Evolutionary conservation across 2,113 vertebrate genomes (phyloP), one percentile per base, ranked within the genome.

Genomic region (Mesocricetus auratus): DNA sequence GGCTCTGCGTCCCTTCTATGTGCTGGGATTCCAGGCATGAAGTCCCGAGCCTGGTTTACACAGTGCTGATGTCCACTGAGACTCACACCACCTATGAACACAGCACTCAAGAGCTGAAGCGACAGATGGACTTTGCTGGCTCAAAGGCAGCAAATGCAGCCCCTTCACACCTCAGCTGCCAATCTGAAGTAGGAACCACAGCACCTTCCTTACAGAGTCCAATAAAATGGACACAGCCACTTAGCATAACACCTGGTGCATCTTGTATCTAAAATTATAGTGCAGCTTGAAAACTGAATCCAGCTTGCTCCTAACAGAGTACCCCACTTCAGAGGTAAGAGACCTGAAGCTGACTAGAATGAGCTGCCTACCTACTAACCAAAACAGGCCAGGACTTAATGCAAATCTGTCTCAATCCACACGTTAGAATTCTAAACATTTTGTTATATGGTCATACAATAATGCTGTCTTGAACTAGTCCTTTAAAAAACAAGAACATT

Each of bases 201-300:
- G 69, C 42, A 50, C 3, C 39, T 94, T 90, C 86, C 66, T 81
- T 71, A 81, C n/a, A 69, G 53, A 45, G 29, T 9, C 94, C 29
- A 92, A 73, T 66, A 50, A 81, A n/a, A 64, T 5, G 71, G 26
- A 73, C 53, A 58, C n/a, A n/a, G 75, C 12, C 42, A 87, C 21
- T 69, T 50, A 66, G 47, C 45, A 88, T 13, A 92, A 13, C 50
- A 73, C 21, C 39, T 75, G 19, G 36, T 36, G 45, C 60, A 81
- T 87, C 86, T 87, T 92, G 73, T 73, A 21, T 68, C 45, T 90
- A 90, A 19, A 66, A 47, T 81, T 95, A 42, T 19, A 79, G 3
- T 39, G 74, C 33, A 56, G 75, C 56, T 31, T 60, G 66, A 42
- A 56, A 68, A 79, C n/a, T 19, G n/a, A 94, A 82, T 50, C 87